Evolutionary conservation across 2,797 vertebrate genomes (phyloP).

Genomic region (Euphonia xanthogaster): DNA sequence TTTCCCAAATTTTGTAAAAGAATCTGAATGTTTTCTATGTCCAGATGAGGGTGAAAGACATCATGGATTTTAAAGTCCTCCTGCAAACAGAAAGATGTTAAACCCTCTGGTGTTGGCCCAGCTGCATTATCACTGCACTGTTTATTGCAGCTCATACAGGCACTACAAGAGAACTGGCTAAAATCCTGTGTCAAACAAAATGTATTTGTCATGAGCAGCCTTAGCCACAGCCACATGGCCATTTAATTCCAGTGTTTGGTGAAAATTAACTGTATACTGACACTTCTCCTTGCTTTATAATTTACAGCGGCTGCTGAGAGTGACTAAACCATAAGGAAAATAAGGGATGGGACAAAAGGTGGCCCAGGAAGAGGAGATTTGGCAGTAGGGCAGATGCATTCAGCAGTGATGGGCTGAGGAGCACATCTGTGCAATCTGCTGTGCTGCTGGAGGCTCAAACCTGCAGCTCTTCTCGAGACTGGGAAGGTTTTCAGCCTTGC

Average conservation of each 20-base stretch:
- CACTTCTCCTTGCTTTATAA: background rate
- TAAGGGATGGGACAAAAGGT: background rate
- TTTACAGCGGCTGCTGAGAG: background rate
- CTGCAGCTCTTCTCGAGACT: background rate
- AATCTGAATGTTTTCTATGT: background rate
- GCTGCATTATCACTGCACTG: background rate
- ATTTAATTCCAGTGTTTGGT: background rate
- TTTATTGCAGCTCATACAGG: background rate
- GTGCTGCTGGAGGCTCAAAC: background rate
- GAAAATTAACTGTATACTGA: background rate
- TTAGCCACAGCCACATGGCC: background rate
- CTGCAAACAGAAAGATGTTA: background rate
- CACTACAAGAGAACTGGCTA: background rate
- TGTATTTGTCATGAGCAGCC: rapidly evolving
- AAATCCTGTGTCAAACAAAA: background rate
- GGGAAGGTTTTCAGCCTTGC: background rate
- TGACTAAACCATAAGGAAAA: background rate
- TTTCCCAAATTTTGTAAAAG: background rate
- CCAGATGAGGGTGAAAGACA: background rate
- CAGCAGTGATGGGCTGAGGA: background rate
- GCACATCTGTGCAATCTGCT: background rate
- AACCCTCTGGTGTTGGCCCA: background rate
- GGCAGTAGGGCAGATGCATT: background rate
- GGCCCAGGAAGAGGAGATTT: background rate
- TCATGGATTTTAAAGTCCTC: background rate